Conservation (phyloP, 92 coral and sea anemone genomes). For the Parazoanthus darwini region DNA sequence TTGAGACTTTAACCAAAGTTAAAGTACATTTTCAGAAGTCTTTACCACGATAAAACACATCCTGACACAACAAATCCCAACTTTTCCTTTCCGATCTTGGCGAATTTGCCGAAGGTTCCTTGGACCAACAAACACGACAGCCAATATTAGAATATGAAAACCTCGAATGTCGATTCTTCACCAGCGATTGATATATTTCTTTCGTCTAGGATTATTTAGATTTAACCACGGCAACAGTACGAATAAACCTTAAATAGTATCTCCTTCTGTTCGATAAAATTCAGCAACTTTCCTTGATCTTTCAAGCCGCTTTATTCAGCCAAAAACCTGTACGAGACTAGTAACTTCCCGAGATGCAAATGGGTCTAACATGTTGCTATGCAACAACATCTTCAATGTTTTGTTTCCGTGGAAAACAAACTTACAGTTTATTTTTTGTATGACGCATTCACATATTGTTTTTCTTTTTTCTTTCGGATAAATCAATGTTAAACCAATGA, state of each 20-base stretch:
- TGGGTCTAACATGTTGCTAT: slow-evolving; percentile 6
- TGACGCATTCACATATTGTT: slow-evolving; percentile 9
- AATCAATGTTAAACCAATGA: not conserved
- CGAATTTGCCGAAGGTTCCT: slow-evolving; percentile 12
- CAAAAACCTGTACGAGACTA: not conserved
- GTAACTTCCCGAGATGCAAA: slow-evolving; percentile 34
- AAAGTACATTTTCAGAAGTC: not conserved
- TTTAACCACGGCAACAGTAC: not conserved
- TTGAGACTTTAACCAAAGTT: not conserved
- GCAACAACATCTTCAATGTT: slow-evolving; percentile 16
- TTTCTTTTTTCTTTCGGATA: not conserved
- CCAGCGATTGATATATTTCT: not conserved
- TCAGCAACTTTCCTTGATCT: not conserved
- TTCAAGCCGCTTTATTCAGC: not conserved
- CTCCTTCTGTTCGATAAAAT: not conserved
- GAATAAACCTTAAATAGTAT: not conserved
- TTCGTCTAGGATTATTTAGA: not conserved
- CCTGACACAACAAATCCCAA: not conserved
- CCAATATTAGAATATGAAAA: not conserved
- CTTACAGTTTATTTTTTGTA: not conserved
- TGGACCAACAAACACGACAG: not conserved
- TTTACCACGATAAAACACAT: not conserved
- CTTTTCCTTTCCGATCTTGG: not conserved
- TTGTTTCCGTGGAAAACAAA: slow-evolving; percentile 37
- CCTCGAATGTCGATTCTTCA: not conserved